phyloP scores from a whole-genome alignment of 2,888 invertebrate genomes.

The Odontomyia ornata region DNA sequence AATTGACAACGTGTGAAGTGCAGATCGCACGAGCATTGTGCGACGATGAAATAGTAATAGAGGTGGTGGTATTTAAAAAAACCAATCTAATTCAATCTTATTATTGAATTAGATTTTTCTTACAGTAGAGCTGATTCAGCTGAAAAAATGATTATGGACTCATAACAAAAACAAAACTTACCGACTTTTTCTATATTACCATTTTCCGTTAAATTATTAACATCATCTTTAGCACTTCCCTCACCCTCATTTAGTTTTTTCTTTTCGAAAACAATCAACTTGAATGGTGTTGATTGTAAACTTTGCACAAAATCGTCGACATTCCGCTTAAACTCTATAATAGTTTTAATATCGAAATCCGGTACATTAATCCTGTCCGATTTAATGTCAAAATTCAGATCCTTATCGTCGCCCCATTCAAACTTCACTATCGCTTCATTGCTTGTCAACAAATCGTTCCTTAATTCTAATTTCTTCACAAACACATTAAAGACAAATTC shows the following conservation, averaged over 20 bases:
- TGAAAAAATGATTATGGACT: background rate
- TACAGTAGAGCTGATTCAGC: too few relatives aligned
- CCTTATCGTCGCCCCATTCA: conserved; percentile 31
- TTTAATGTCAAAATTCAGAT: conserved; percentile 34
- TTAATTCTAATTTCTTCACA: conserved; percentile 43
- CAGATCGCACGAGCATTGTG: too few relatives aligned
- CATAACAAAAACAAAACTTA: background rate
- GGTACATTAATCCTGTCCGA: conserved; percentile 37
- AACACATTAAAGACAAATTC: conserved; percentile 44
- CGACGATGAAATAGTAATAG: too few relatives aligned
- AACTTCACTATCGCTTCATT: conserved; percentile 19
- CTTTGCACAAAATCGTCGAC: conserved; percentile 9
- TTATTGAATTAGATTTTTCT: too few relatives aligned
- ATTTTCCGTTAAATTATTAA: background rate
- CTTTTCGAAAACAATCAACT: conserved; percentile 9
- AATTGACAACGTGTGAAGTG: too few relatives aligned
- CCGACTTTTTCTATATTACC: background rate
- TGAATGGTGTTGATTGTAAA: conserved; percentile 36
- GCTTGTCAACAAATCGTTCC: background rate
- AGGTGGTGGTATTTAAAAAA: too few relatives aligned
- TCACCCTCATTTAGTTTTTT: background rate
- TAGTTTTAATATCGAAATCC: conserved; percentile 24
- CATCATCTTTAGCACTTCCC: background rate
- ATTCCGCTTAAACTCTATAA: conserved; percentile 29
- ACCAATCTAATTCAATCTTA: too few relatives aligned